phyloP scores from a whole-genome alignment of 2,888 invertebrate species.

The Cremastinae sp. region DNA sequence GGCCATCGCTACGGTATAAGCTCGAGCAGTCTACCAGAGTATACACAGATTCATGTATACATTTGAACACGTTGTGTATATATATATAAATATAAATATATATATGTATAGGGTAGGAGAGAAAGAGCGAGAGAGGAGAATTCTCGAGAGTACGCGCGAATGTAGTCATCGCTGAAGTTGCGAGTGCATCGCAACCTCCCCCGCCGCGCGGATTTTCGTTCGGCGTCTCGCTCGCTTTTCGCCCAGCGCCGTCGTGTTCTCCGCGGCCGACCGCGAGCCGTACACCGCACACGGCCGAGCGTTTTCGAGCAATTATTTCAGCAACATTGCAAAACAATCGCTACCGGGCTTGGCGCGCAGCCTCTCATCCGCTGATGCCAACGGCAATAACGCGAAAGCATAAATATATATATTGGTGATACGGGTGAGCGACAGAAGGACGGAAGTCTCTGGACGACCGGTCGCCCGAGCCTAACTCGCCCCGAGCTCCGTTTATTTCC shows the following conservation, averaged over 20 bases:
- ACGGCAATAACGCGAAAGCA: conserved; percentile 48
- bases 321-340: conserved; percentile 79
- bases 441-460: not conserved
- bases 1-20: conserved; percentile 66
- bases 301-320: conserved; percentile 78
- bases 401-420: conserved; percentile 15
- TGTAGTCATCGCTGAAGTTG: conserved; percentile 47
- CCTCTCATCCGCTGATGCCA: conserved; percentile 37
- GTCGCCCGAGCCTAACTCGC: no score
- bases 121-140: conserved; percentile 24
- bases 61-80: no score
- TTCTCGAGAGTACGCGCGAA: conserved; percentile 36
- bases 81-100: not conserved
- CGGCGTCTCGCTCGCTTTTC: not conserved
- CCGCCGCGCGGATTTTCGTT: conserved; percentile 20
- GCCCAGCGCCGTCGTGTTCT: conserved; percentile 8
- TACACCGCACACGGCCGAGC: conserved; percentile 62
- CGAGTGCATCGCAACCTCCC: conserved; percentile 43
- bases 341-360: conserved; percentile 52
- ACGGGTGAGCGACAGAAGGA: conserved; percentile 21
- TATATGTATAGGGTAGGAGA: not conserved
- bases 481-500: not conserved
- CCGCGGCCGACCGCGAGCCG: conserved; percentile 42
- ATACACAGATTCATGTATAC: not conserved
- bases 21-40: conserved; percentile 6